Conservation (phyloP, 2,113 vertebrate species). For the Apteryx owenii region DNA sequence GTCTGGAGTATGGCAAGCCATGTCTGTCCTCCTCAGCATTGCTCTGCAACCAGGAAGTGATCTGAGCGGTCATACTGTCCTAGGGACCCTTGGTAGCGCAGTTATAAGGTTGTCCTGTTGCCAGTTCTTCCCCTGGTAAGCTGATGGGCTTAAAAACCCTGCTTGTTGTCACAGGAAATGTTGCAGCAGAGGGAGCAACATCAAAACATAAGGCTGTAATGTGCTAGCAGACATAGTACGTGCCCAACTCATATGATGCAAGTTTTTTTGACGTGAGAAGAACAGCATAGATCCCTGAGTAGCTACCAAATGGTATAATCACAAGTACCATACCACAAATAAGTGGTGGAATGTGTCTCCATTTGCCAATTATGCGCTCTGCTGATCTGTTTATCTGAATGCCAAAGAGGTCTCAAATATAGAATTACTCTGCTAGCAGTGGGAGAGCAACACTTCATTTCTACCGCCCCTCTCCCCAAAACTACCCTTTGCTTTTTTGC, state of each 20-base stretch:
- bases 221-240: neutral
- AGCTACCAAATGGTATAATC: neutral
- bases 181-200: neutral
- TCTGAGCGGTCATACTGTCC: neutral
- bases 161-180: neutral
- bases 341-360: neutral
- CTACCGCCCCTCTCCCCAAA: neutral
- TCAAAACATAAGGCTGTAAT: neutral
- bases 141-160: neutral
- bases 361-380: neutral
- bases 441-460: neutral
- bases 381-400: neutral
- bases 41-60: neutral
- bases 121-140: neutral
- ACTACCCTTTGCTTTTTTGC: neutral
- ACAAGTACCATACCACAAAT: neutral
- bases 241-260: neutral
- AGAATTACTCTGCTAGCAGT: neutral
- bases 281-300: neutral
- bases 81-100: neutral
- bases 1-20: neutral
- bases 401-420: neutral
- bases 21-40: neutral
- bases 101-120: neutral
- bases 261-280: neutral